Percentiles rank a stretch among this genome's conserved stretches.
Conservation (phyloP, 2,113 vertebrate species). For the Zosterops pallidus region DNA sequence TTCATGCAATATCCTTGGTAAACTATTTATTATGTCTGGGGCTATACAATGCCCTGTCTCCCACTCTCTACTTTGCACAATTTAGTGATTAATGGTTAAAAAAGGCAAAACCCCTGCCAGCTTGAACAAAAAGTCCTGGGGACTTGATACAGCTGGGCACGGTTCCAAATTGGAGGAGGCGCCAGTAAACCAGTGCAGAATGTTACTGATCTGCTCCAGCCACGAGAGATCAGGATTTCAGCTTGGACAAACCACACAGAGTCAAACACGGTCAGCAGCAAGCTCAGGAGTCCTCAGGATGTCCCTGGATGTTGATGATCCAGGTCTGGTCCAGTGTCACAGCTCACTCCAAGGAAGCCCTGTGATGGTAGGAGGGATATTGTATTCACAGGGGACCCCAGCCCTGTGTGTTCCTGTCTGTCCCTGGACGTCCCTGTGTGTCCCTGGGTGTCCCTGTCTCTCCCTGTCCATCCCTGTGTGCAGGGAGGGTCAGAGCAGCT, state of each 20-base stretch:
- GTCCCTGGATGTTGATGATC: neutral
- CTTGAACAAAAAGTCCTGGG: slow-evolving; percentile 62
- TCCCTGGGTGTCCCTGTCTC: neutral
- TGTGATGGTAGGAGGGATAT: neutral
- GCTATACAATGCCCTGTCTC: neutral
- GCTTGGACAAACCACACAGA: neutral
- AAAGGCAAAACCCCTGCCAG: slow-evolving; percentile 15
- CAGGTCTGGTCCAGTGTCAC: neutral
- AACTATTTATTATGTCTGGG: slow-evolving; percentile 51
- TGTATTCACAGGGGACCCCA: accelerated
- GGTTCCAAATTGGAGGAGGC: neutral
- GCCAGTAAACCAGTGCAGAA: slow-evolving; percentile 36
- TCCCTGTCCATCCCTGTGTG: neutral
- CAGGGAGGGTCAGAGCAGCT: neutral
- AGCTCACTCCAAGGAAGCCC: neutral
- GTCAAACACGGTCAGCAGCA: neutral
- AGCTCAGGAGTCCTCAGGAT: neutral
- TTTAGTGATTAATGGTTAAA: slow-evolving; percentile 56
- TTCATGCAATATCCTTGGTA: slow-evolving; percentile 31
- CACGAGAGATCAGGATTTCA: neutral
- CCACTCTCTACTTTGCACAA: slow-evolving; percentile 28
- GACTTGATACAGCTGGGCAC: slow-evolving; percentile 11
- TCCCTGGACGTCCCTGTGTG: neutral
- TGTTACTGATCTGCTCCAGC: slow-evolving; percentile 8
- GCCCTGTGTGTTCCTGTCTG: neutral